Conservation (phyloP, 1,140 invertebrate genomes). For the Trinorchestia longiramus region DNA sequence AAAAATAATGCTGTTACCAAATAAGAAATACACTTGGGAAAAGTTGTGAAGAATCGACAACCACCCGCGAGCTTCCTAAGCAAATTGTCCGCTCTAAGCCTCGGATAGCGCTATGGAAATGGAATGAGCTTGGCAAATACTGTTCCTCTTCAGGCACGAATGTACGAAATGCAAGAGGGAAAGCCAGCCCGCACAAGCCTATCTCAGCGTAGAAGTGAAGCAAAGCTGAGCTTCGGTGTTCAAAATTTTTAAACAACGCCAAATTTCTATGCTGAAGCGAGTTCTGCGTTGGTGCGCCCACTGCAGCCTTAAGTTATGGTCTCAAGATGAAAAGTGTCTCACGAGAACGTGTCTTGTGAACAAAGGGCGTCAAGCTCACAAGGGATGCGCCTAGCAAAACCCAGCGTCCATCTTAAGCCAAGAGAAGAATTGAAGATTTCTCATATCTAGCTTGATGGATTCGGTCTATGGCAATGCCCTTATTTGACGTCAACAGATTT, state of each 20-base stretch:
- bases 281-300: neutral
- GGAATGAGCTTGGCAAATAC: neutral
- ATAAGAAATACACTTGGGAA: too few species aligned
- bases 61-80: too few species aligned
- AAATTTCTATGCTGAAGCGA: constrained; percentile 18
- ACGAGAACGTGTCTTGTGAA: constrained; percentile 31
- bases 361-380: constrained; percentile 4
- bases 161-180: neutral
- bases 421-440: constrained; percentile 23
- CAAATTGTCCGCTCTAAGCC: too few species aligned
- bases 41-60: too few species aligned
- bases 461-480: neutral
- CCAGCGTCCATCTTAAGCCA: neutral
- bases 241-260: constrained; percentile 1
- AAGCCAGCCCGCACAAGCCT: neutral
- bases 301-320: constrained; percentile 32
- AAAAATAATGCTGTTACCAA: too few species aligned
- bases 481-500: neutral
- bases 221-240: neutral
- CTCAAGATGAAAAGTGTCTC: constrained; percentile 51
- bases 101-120: neutral
- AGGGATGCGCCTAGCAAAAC: constrained; percentile 1
- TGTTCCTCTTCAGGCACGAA: neutral
- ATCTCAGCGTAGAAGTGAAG: neutral
- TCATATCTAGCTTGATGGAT: constrained; percentile 21